Evolutionary conservation across 2,888 invertebrate genomes (phyloP).

Genomic region (Plagiodera versicolora): DNA sequence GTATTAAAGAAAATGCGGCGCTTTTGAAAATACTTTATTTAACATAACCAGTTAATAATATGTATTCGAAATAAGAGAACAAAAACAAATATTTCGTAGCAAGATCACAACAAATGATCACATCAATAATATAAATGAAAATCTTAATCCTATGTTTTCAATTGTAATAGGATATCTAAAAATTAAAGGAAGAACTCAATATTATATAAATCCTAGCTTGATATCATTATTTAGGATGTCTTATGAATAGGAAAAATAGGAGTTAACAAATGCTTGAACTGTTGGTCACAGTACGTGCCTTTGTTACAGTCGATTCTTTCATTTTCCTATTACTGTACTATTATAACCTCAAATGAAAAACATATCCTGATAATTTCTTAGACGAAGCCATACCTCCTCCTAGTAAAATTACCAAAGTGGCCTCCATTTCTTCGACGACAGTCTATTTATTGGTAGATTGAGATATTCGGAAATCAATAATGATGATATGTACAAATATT

Average conservation of each 20-base stretch:
- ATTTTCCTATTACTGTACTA: conserved; percentile 20
- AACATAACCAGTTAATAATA: conserved; percentile 42
- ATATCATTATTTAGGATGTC: conserved; percentile 27
- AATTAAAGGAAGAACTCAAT: conserved; percentile 35
- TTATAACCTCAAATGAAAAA: conserved; percentile 27
- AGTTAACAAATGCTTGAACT: conserved; percentile 36
- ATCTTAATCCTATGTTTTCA: conserved; percentile 34
- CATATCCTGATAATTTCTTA: not conserved
- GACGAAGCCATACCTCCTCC: not conserved
- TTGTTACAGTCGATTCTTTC: conserved; percentile 26
- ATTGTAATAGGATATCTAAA: conserved; percentile 33
- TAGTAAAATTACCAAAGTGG: too few species aligned
- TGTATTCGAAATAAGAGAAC: conserved; percentile 37
- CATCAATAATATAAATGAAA: conserved; percentile 34
- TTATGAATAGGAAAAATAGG: conserved; percentile 24
- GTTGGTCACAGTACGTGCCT: too few species aligned
- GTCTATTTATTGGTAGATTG: too few species aligned
- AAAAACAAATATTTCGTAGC: conserved; percentile 35
- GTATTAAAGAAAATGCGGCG: not conserved
- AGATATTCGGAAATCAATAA: too few species aligned
- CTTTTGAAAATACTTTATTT: conserved; percentile 46
- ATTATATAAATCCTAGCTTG: conserved; percentile 34
- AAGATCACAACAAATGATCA: conserved; percentile 38
- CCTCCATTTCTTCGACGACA: too few species aligned
- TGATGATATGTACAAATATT: too few species aligned